These are phyloP conservation scores for Acropternis orthonyx DNA, from an alignment of 2,797 vertebrate genomes.

Conservation along the genomic window DNA sequence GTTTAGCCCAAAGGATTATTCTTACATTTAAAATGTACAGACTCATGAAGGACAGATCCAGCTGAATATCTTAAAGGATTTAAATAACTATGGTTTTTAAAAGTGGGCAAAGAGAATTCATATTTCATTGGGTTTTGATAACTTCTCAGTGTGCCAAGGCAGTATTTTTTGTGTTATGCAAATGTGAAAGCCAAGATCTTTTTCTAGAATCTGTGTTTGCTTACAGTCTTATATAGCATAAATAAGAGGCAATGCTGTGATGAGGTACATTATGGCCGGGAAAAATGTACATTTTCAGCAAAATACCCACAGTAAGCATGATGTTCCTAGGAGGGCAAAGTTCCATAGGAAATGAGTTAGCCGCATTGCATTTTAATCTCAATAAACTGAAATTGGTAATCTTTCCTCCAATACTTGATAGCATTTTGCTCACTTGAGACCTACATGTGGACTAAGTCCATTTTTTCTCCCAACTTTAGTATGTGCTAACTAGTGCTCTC, in stretches of 20 bases:
- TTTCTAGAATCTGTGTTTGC: conserved; percentile 30
- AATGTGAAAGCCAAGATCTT: conserved; percentile 30
- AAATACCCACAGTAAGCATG: neutral
- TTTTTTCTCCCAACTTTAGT: neutral
- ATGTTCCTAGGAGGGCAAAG: neutral
- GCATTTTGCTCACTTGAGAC: neutral
- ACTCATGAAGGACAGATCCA: neutral
- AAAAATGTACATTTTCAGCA: neutral
- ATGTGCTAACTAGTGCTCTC: neutral
- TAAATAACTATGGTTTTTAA: conserved; percentile 31
- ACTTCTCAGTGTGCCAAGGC: neutral
- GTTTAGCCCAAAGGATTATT: neutral
- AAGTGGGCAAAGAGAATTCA: conserved; percentile 9
- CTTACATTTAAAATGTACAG: neutral
- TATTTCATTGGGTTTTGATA: conserved; percentile 1
- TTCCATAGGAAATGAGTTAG: neutral
- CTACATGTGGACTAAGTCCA: accelerated
- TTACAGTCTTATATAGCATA: neutral
- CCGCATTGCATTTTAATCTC: neutral
- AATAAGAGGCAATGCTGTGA: neutral
- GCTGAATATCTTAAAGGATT: conserved; percentile 20
- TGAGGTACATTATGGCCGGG: neutral
- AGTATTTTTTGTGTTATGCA: conserved; percentile 33
- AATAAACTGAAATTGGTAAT: neutral
- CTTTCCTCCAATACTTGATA: neutral